phyloP scores from a whole-genome alignment of 2,888 invertebrate species.

The Ectemnius cavifrons region DNA sequence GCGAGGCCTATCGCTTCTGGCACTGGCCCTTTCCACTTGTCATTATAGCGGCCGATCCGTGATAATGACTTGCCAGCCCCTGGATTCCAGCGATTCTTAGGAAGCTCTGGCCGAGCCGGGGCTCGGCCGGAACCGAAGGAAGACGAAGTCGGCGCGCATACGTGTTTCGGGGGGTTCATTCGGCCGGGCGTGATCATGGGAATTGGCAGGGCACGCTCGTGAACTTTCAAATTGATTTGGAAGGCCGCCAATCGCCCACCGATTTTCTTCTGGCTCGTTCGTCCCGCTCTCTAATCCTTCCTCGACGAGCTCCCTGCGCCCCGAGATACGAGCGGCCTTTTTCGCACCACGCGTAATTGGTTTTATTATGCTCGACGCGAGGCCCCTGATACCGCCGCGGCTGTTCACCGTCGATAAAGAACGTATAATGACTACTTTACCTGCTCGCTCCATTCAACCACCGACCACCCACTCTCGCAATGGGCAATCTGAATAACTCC shows the following conservation, averaged over 20 bases:
- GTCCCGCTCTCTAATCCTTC: slow-evolving; percentile 34
- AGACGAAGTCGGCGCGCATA: background rate
- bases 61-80: slow-evolving; percentile 63
- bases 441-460: slow-evolving; percentile 3
- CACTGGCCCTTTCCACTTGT: slow-evolving; percentile 58
- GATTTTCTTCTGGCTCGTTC: slow-evolving; percentile 65
- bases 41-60: slow-evolving; percentile 57
- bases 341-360: slow-evolving; percentile 70
- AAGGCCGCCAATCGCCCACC: slow-evolving; percentile 71
- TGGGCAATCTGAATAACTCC: slow-evolving; percentile 31
- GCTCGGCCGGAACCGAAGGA: background rate
- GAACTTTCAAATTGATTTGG: slow-evolving; percentile 78
- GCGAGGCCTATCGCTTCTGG: slow-evolving; percentile 42
- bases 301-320: slow-evolving; percentile 37
- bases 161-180: slow-evolving; percentile 18
- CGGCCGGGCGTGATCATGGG: slow-evolving; percentile 55
- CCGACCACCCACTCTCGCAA: background rate
- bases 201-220: slow-evolving; percentile 58
- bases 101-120: too few relatives aligned
- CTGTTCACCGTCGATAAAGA: slow-evolving; percentile 54
- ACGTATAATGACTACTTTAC: slow-evolving; percentile 37
- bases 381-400: slow-evolving; percentile 44
- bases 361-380: slow-evolving; percentile 67
- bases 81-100: slow-evolving; percentile 4
- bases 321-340: slow-evolving; percentile 33